Evolutionary conservation across 2,113 vertebrate genomes (phyloP), one percentile per base, ranked within the genome.

Genomic region (Spermophilus dauricus): DNA sequence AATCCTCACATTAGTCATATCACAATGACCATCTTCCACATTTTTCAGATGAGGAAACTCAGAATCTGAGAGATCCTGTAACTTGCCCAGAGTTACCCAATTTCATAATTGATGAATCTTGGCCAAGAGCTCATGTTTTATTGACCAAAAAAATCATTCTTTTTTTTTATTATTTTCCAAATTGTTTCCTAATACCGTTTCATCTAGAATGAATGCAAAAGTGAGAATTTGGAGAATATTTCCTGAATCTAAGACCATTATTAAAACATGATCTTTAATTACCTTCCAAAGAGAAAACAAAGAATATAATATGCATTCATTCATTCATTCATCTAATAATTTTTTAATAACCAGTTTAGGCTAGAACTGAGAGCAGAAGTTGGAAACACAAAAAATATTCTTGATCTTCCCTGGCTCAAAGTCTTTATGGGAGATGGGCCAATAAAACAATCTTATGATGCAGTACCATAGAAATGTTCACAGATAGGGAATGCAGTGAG

Each of bases 1-100:
- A 72, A 77, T 42, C 51, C 26, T 80, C 45, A 69, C 56, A 72
- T 32, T 67, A 82, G 73, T 5, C 16, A 30, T 45, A 13, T 51
- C 39, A n/a, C 4, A 26, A 37, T 82, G 20, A 42, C 39, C 42
- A 39, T 83, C 9, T 32, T 72, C 51, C 73, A 48, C 12, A 9
- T 51, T 92, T 84, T 84, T 34, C 58, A 87, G n/a, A 51, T 84
- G 65, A 95, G 56, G 17, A 92, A 88, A 89, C 24, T 75, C 20
- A 96, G 85, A 87, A 18, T 89, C 48, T 77, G 32, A 92, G 22
- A 80, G 30, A 77, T 51, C 42, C 37, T 37, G 24, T 53, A 67
- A 45, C 20, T 88, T 81, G 11, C 13, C 18, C 56, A 48, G 42
- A 73, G 28, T 65, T 67, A 86, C 9, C 22, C 12, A 70, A 17